Percentiles rank a stretch among this genome's conserved stretches.
Evolutionary conservation across 2,797 vertebrate genomes (phyloP).

Genomic region (Pristis pectinata): DNA sequence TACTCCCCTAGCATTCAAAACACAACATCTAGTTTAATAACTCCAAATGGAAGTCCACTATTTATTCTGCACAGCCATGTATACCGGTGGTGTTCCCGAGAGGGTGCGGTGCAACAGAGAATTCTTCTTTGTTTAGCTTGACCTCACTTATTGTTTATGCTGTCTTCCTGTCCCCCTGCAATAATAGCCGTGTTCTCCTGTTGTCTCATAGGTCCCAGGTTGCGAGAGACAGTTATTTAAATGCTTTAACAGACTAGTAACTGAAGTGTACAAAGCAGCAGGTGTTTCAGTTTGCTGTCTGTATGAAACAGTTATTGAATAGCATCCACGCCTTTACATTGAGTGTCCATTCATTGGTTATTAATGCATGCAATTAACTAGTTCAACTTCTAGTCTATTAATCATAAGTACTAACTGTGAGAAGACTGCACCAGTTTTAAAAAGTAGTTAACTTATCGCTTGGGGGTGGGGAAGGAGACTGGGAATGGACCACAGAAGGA

Average conservation of each 20-base stretch:
- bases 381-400: too few relatives aligned
- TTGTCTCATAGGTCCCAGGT: background rate
- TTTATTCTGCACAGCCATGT: background rate
- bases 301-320: background rate
- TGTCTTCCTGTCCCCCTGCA: background rate
- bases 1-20: background rate
- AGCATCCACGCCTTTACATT: background rate
- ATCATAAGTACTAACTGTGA: too few relatives aligned
- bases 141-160: background rate
- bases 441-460: too few relatives aligned
- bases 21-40: background rate
- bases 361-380: too few relatives aligned
- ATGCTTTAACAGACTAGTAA: background rate
- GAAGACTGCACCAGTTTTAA: too few relatives aligned
- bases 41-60: background rate
- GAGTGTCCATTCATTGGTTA: too few relatives aligned
- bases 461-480: too few relatives aligned
- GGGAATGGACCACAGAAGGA: too few relatives aligned
- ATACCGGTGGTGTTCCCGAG: background rate
- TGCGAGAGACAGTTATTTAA: background rate
- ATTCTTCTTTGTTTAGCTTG: conserved; percentile 7
- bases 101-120: background rate
- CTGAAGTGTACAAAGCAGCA: background rate
- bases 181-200: background rate
- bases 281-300: background rate